Conservation (phyloP, 2,797 vertebrate genomes). For the Streptopelia turtur region DNA sequence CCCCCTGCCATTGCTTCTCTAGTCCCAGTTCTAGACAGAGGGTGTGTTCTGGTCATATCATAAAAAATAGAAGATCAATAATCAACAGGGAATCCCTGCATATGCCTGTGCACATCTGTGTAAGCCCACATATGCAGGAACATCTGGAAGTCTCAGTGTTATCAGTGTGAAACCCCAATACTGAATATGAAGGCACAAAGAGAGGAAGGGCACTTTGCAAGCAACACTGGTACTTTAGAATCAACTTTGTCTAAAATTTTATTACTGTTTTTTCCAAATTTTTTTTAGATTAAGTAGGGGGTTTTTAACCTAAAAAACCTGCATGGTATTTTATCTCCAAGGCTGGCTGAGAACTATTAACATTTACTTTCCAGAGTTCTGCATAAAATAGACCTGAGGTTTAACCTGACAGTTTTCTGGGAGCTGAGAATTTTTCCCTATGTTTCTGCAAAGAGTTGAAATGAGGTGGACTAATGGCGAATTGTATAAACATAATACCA, state of each 20-base stretch:
- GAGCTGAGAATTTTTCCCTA: not conserved
- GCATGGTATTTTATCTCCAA: not conserved
- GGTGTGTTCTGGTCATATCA: not conserved
- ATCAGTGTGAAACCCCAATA: not conserved
- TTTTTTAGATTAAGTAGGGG: not conserved
- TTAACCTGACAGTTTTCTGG: not conserved
- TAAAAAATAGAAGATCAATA: not conserved
- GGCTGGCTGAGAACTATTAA: not conserved
- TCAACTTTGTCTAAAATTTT: not conserved
- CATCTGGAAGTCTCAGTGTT: not conserved
- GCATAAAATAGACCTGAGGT: not conserved
- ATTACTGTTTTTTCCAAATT: not conserved
- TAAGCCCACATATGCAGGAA: not conserved
- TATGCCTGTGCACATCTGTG: fast-evolving
- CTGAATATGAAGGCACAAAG: not conserved
- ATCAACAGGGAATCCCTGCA: not conserved
- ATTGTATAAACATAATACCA: not conserved
- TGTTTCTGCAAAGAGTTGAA: not conserved
- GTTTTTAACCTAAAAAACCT: not conserved
- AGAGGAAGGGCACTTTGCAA: not conserved
- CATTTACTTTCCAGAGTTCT: not conserved
- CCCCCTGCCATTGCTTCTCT: not conserved
- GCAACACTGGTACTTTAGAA: not conserved
- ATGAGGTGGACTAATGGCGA: not conserved
- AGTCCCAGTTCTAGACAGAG: not conserved